Conservation (phyloP, 2,113 vertebrate genomes). For the Equus przewalskii region DNA sequence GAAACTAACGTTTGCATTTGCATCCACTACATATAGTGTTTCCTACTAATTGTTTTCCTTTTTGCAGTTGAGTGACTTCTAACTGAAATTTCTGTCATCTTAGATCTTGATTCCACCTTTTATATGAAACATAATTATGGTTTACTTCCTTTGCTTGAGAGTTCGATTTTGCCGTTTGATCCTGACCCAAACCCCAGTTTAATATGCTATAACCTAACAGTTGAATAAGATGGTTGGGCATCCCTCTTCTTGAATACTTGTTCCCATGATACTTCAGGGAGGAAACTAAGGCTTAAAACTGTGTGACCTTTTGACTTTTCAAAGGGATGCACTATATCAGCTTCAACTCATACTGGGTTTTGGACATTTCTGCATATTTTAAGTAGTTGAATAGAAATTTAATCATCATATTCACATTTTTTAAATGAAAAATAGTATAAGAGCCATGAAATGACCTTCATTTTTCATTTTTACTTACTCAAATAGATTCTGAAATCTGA, state of each 20-base stretch:
- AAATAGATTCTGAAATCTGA: conserved; percentile 50
- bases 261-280: not conserved
- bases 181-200: not conserved
- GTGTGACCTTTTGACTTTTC: not conserved
- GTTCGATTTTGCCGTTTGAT: not conserved
- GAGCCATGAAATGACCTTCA: conserved; percentile 42
- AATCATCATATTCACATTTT: conserved; percentile 57
- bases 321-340: not conserved
- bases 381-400: conserved; percentile 33
- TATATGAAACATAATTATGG: not conserved
- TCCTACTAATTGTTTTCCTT: not conserved
- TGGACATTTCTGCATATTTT: conserved; percentile 35
- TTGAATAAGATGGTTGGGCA: not conserved
- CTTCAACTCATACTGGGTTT: not conserved
- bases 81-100: not conserved
- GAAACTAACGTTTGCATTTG: not conserved
- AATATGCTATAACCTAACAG: not conserved
- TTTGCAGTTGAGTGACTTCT: not conserved
- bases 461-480: conserved; percentile 66
- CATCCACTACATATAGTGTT: not conserved
- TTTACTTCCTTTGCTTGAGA: not conserved
- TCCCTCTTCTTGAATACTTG: too few species aligned
- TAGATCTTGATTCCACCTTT: not conserved
- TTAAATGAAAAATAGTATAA: conserved; percentile 54
- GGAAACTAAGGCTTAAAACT: not conserved